Evolutionary conservation across 1,140 invertebrate species (phyloP), one percentile per base, ranked within the genome.

Genomic region (Galendromus occidentalis): DNA sequence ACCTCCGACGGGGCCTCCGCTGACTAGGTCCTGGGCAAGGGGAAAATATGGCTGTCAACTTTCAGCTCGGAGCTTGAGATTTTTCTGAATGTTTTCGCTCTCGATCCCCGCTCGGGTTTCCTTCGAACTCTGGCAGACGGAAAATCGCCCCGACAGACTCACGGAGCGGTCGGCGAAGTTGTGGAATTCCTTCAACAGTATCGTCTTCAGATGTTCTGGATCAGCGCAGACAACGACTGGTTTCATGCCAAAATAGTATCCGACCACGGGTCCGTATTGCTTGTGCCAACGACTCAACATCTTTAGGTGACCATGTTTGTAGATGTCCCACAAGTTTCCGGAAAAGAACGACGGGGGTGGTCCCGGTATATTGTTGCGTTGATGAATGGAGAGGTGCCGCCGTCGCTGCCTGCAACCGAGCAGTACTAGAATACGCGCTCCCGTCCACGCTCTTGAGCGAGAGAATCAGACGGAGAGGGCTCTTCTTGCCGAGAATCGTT

Each of bases 261-360:
- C 51, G 25, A 59, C 14, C 2, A 59, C 51, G 2, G 51, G 22
- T 20, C 51, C 51, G 22, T 59, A 59, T 25, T 59, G 14, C 5
- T 33, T 25, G 22, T 59, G 51, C 51, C 51, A 59, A 22, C 33
- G 25, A 17, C 14, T 14, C 12, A 29, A 22, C 25, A 14, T 14
- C 2, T 14, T 59, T 2, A 59, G 51, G 14, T 59, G 51, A 4
- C 51, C 51, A 59, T 47, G 28, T 47, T 20, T 47, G 28, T 47
- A 59, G 12, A 59, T 59, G 17, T 59, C 51, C 51, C 51, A 59
- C 51, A 59, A 29, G 51, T 59, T 59, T n/a, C 51, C 51, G 22
- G 33, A 0, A 22, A 59, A 25, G 20, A 59, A 59, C 9, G 51
- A 59, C 14, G 51, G 51, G 6, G 51, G 12, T 14, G 51, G 51